Evolutionary conservation across 1,140 invertebrate species (phyloP).

Genomic region (Batillaria attramentaria): DNA sequence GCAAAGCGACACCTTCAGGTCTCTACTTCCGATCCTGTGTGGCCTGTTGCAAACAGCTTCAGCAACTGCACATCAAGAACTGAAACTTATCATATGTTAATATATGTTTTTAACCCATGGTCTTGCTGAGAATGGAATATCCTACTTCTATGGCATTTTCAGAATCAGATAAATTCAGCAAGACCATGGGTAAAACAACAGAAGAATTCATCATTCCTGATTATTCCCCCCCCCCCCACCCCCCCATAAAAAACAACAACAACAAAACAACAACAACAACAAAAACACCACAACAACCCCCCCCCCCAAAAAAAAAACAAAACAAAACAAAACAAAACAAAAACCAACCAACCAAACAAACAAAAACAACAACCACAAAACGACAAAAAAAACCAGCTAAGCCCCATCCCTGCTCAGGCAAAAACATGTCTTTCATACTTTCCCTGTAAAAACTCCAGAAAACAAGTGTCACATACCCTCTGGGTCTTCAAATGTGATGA

Average conservation of each 20-base stretch:
- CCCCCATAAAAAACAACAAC: no score
- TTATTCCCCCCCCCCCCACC: no score
- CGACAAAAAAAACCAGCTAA: no score
- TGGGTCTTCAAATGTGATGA: constrained; percentile 47
- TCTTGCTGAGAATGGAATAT: no score
- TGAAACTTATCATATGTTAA: neutral
- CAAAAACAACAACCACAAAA: no score
- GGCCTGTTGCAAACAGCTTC: constrained; percentile 9
- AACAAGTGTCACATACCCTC: constrained; percentile 33
- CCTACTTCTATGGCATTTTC: no score
- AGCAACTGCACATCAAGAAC: constrained; percentile 35
- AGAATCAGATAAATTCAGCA: neutral
- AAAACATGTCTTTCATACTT: neutral
- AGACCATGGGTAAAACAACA: neutral
- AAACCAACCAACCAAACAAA: neutral
- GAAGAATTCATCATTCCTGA: neutral
- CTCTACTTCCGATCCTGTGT: constrained; percentile 34
- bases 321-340: no score
- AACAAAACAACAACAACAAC: no score
- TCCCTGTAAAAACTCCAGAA: neutral
- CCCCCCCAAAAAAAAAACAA: neutral
- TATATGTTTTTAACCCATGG: no score
- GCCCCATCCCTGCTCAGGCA: no score
- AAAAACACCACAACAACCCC: no score
- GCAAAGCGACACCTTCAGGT: constrained; percentile 34